These are phyloP conservation scores for Parnassius smintheus DNA, from an alignment of 2,888 invertebrate species.

Conservation along the genomic window DNA sequence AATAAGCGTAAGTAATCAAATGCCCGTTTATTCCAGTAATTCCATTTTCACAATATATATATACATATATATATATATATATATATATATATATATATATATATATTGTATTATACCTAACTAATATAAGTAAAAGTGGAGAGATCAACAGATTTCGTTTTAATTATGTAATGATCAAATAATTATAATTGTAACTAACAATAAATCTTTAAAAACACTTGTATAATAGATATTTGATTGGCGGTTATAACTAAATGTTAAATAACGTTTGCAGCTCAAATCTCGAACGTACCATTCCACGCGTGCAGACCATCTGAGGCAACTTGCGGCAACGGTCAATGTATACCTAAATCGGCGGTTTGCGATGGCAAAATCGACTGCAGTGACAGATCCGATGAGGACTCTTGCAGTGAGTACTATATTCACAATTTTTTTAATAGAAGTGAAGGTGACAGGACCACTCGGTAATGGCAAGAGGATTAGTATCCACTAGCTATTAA, in stretches of 20 bases:
- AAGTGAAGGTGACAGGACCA: not conserved
- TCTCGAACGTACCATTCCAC: slow-evolving; percentile 31
- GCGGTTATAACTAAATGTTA: not conserved
- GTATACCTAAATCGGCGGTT: slow-evolving; percentile 89
- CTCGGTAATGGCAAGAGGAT: no score
- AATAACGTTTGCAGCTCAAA: slow-evolving; percentile 8
- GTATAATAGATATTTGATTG: no score
- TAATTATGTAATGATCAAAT: no score
- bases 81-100: no score
- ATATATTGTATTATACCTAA: no score
- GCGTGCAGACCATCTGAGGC: slow-evolving; percentile 82
- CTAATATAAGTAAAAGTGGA: no score
- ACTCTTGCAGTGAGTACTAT: slow-evolving; percentile 88
- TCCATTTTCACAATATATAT: no score
- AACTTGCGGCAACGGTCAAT: slow-evolving; percentile 94
- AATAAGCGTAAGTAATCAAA: slow-evolving; percentile 83
- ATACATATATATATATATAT: no score
- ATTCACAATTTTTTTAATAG: not conserved
- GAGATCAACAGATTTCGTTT: no score
- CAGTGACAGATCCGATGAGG: slow-evolving; percentile 93
- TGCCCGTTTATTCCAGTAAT: not conserved
- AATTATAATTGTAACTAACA: no score
- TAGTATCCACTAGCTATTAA: no score
- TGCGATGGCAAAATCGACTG: slow-evolving; percentile 91
- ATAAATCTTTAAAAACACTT: no score